phyloP scores from a whole-genome alignment of 1,140 invertebrate species.

The Nasonia vitripennis region DNA sequence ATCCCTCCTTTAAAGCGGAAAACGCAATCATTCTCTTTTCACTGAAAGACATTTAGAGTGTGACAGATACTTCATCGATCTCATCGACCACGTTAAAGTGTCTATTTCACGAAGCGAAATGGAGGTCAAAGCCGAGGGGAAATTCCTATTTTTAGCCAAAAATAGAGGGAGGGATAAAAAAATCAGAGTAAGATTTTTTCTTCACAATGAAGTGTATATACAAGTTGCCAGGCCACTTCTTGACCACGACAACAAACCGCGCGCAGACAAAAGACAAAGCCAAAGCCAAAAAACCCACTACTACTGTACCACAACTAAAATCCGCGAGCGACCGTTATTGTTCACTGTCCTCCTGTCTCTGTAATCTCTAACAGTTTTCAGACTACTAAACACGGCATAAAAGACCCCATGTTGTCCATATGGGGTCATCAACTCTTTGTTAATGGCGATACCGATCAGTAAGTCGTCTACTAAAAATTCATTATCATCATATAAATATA shows the following conservation, averaged over 20 bases:
- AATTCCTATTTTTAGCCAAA: background rate
- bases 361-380: conserved; percentile 87
- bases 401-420: conserved; percentile 97
- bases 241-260: conserved; percentile 27
- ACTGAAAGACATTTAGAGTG: conserved; percentile 28
- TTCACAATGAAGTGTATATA: background rate
- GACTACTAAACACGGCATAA: conserved; percentile 95
- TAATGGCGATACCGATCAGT: conserved; percentile 96
- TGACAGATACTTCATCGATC: conserved; percentile 40
- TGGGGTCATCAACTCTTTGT: conserved; percentile 97
- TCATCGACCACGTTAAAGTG: conserved; percentile 26
- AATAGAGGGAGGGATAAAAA: background rate
- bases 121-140: background rate
- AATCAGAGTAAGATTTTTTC: background rate
- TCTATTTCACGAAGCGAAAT: background rate
- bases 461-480: conserved; percentile 79
- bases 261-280: conserved; percentile 21
- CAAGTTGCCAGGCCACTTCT: conserved; percentile 17
- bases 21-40: background rate
- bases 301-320: background rate
- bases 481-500: conserved; percentile 59
- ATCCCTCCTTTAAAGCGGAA: background rate
- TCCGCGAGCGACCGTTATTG: conserved; percentile 48
- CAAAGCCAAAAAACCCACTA: conserved; percentile 4
- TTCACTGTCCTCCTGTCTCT: conserved; percentile 69